phyloP scores from a whole-genome alignment of 2,888 invertebrate species.

The Nemotelus pantherinus region DNA sequence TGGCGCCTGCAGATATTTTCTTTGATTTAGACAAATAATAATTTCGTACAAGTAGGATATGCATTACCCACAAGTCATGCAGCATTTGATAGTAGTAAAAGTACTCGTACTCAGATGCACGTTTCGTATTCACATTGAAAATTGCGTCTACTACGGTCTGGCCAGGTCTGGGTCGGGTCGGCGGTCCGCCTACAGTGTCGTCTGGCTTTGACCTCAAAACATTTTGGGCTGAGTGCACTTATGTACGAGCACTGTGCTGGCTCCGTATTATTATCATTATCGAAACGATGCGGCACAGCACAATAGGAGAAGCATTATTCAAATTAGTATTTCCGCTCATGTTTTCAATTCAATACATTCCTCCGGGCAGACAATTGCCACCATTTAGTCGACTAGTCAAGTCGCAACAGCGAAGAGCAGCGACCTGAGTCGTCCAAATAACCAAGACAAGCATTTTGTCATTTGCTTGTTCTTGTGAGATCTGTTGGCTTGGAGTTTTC shows the following conservation, averaged over 20 bases:
- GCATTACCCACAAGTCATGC: no score
- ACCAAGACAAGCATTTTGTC: conserved; percentile 17
- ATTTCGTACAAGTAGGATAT: no score
- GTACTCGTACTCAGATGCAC: no score
- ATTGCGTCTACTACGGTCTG: no score
- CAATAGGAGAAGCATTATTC: conserved; percentile 35
- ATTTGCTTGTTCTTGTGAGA: neutral
- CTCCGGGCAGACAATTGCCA: conserved; percentile 33
- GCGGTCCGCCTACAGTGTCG: conserved; percentile 1
- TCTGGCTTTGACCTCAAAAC: neutral
- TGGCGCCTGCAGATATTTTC: no score
- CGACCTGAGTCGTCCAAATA: neutral
- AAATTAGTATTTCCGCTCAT: conserved; percentile 43
- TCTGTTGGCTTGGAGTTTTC: neutral
- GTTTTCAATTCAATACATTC: conserved; percentile 25
- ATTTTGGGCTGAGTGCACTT: neutral
- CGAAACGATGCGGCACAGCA: conserved; percentile 19
- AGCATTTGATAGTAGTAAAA: no score
- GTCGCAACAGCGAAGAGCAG: neutral
- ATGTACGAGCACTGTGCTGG: neutral
- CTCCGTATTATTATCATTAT: conserved; percentile 12
- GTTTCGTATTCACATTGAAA: no score
- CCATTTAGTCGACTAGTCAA: neutral
- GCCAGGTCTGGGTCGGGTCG: no score
- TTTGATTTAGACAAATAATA: no score